Base-by-base conservation (phyloP, 2,888 invertebrate genomes). In the Anarsia innoxiella region DNA sequence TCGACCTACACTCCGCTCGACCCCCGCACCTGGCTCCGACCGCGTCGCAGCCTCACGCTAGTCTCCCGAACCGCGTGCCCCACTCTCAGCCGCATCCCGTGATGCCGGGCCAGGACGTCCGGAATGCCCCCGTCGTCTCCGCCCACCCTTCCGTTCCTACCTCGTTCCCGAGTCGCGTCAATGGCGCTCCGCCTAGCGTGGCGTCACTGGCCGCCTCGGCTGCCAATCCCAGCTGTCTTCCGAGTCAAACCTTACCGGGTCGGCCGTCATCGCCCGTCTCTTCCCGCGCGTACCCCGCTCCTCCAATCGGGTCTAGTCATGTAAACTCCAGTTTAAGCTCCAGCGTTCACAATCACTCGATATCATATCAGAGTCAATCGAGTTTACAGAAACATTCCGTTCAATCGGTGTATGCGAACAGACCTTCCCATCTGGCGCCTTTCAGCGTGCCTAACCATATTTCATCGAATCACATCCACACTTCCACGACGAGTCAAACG, bases 401-500 rank as follows among this genome's bases (percentile, higher is more conserved):
- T 63, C 77, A 66, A 47, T 56, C 79, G 51, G 68, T 63, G 45
- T 82, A 78, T 53, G 55, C 70, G 50, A 76, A 61, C 56, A 67
- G 83, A 51, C 79, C 82, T 37, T 63, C 76, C 37, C 82, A 82
- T 54, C 73, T 77, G 44, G 66, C 79, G 35, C 76, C 80, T 12
- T 83, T 77, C 57, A 71, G 74, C 48, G 73, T 78, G 45, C 62
- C 76, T 13, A 77, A 66, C 48, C 84, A 79, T 53, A 66, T 73
- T 73, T 77, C 78, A 73, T 82, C 78, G 73, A 88, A 72, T 86
- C 89, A 67, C 84, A 85, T 70, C 77, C 88, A 66, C 78, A 84
- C 64, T 65, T 87, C 64, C 66, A 80, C 54, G 72, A 45, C 68
- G 34, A 66, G 56, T 46, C 74, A 62, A 46, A 58, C 67, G 32